Base-by-base conservation (phyloP, 2,797 vertebrate genomes). In the Alfaro cultratus region DNA sequence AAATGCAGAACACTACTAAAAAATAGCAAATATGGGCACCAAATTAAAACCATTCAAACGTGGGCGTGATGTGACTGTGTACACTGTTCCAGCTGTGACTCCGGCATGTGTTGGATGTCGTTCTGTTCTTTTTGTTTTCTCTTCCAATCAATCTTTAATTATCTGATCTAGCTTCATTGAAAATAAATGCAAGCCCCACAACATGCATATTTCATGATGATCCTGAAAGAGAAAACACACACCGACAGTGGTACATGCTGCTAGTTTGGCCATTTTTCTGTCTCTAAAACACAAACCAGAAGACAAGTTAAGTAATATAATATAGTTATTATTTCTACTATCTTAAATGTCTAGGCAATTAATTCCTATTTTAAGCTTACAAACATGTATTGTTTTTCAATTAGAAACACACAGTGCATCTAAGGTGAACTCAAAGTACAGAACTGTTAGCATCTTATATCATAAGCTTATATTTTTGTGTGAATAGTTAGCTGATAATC, bases 401-500 rank as follows among this genome's bases (percentile, higher is more conserved):
- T 70, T 39, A 5, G 10, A 70, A 11, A n/a, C 23, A 70, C n/a
- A 13, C 23, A 41, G 23, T 26, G 39, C 43, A 23, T 43, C 23
- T 5, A 26, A 70, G 10, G 8, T 46, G 9, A 75, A 29, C 13
- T 4, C 41, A 76, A 41, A 51, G 31, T 9, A 64, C 46, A 21
- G 9, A 18, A 41, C 34, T 36, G 5, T 73, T 73, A 15, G 34
- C 34, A 36, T 31, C 41, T 60, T 60, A 6, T 46, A 77, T 51
- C 18, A 73, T 39, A 3, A 41, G 0, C 21, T 49, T 21, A 1
- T 23, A 29, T 16, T 2, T 51, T n/a, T 73, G 2, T 76, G 26
- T 23, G 55, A 68, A 80, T 34, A 1, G 3, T 41, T 26, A 53
- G 46, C 46, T 79, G 31, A 82, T 81, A 31, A 74, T 78, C 75